Base-by-base conservation (phyloP, 2,113 vertebrate genomes). In the Gulo gulo region DNA sequence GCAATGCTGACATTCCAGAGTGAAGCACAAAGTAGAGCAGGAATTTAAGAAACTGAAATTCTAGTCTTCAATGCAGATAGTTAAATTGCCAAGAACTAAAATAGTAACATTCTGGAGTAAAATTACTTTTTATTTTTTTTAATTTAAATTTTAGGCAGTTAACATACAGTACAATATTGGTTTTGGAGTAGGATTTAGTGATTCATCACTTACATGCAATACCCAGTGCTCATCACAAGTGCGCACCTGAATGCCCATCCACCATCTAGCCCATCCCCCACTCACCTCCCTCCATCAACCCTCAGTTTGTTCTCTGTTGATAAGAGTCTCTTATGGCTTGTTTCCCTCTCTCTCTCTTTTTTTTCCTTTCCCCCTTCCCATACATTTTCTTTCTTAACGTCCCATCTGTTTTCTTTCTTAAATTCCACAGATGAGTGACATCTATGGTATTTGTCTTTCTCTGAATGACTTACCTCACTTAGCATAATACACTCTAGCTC, bases 1-100 rank as follows among this genome's bases (percentile, higher is more conserved):
- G 91, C 73, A 93, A 96, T 24, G 91, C 59, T 85, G 71, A 92
- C 96, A 82, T 91, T 95, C 91, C 73, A 95, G 61, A 65, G 5
- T 80, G 80, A 78, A 86, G 82, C 52, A 91, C 45, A 90, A 92
- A 95, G n/a, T 67, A 34, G 90, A 96, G 21, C 34, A 93, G 79
- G 57, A 31, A 59, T 16, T 83, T 83, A 92, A 67, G 95, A 95
- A 93, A 80, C 47, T 23, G 76, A 90, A 87, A 89, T 61, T 61
- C 59, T 61, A 61, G 59, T 23, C 39, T 96, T 95, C 50, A 24
- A 4, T 42, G 57, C 24, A 87, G 79, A 82, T 2, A 83, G 57
- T 65, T 84, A 96, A 71, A 69, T 57, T 74, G 29, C 31, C 31
- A 63, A 88, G 61, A 96, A 97, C 55, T 92, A 65, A 89, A 89